Evolutionary conservation across 2,113 vertebrate genomes (phyloP).

Genomic region (Dicaeum eximium): DNA sequence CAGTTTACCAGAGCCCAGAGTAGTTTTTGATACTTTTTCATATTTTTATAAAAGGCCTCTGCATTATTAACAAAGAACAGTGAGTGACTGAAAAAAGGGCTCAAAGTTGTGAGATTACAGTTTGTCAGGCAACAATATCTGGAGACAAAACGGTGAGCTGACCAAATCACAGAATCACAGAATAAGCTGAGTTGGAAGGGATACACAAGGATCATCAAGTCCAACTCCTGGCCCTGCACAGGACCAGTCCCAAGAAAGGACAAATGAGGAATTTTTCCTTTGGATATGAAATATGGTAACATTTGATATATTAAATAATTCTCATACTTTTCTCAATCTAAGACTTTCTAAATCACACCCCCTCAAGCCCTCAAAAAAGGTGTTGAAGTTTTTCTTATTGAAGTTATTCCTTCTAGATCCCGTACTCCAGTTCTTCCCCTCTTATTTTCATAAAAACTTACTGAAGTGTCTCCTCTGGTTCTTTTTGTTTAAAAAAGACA

Average conservation of each 20-base stretch:
- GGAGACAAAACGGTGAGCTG: not conserved
- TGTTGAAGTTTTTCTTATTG: not conserved
- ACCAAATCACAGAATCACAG: not conserved
- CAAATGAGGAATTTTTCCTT: not conserved
- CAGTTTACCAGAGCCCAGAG: not conserved
- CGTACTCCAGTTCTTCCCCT: not conserved
- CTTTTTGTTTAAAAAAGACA: constrained; percentile 12
- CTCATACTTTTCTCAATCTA: not conserved
- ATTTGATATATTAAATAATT: not conserved
- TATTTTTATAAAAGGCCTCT: not conserved
- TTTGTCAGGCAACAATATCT: not conserved
- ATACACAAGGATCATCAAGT: not conserved
- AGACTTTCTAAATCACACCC: not conserved
- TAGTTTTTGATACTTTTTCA: not conserved
- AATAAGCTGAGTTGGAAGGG: not conserved
- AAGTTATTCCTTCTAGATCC: not conserved
- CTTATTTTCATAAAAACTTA: not conserved
- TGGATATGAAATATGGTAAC: not conserved
- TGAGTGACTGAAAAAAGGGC: not conserved
- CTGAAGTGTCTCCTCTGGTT: not conserved
- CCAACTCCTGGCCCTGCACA: not conserved
- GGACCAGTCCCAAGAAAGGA: not conserved
- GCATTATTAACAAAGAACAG: not conserved
- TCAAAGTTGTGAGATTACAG: not conserved
- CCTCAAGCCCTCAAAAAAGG: not conserved